These are phyloP conservation scores for Synanthedon formicaeformis DNA, from an alignment of 2,888 invertebrate species.

Conservation along the genomic window DNA sequence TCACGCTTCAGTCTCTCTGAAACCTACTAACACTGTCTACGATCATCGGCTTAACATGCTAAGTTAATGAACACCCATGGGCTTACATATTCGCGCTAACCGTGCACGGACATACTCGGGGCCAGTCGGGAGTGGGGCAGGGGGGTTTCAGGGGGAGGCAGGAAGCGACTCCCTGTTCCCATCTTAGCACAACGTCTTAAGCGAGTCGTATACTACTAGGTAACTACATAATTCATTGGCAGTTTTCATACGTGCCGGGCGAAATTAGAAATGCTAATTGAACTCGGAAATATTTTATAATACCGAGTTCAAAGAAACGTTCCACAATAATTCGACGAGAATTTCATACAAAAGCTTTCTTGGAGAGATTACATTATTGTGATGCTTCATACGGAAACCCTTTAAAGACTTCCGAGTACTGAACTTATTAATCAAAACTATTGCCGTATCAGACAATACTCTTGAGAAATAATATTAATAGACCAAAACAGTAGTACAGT, in stretches of 20 bases:
- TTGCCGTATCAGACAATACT: constrained; percentile 24
- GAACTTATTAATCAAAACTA: constrained; percentile 27
- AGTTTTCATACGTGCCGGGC: not conserved
- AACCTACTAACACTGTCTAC: constrained; percentile 27
- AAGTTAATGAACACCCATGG: constrained; percentile 54
- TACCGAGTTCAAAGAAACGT: not conserved
- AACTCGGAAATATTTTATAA: not conserved
- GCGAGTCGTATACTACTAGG: constrained; percentile 16
- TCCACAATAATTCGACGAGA: no score
- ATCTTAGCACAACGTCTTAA: constrained; percentile 28
- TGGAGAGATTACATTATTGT: no score
- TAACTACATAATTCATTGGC: constrained; percentile 2
- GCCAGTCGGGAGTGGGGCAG: constrained; percentile 9
- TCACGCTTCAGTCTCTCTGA: constrained; percentile 14
- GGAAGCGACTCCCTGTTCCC: constrained; percentile 11
- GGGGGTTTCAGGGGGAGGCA: constrained; percentile 9
- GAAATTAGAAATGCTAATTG: not conserved
- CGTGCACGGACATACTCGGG: constrained; percentile 23
- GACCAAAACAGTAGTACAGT: not conserved
- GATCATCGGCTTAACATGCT: constrained; percentile 56
- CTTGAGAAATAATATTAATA: not conserved
- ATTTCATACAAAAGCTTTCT: no score
- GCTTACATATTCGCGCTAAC: constrained; percentile 39
- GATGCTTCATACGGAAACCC: constrained; percentile 2
- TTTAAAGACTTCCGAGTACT: not conserved